Evolutionary conservation across 2,113 vertebrate species (phyloP), one percentile per base, ranked within the genome.

Genomic region (Ameiurus melas): DNA sequence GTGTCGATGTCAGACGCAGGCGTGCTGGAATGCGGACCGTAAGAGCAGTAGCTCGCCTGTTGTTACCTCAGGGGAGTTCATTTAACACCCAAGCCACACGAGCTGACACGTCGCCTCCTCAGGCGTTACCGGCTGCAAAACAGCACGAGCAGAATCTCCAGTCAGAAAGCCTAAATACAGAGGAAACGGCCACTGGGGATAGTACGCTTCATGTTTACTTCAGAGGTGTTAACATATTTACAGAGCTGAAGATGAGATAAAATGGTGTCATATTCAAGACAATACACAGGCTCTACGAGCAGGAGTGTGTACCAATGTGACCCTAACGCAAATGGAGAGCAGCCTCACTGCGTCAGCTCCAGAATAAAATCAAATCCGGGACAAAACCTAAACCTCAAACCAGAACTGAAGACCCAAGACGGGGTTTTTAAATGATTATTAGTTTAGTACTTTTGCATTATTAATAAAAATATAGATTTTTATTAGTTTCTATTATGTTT

Each of bases 1-100:
- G 82, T 82, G 53, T 30, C 78, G 51, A 89, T 55, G 87, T 25
- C 79, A 87, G 87, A 88, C 91, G 92, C 90, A 90, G 91, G 91
- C 91, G 86, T 89, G 75, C 78, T 93, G 93, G 93, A 95, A 95
- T 94, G 94, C 89, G 85, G 89, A 83, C 90, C 90, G 86, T 57
- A 85, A 86, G 88, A 90, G 78, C 83, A 13, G 86, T 79, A 64
- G 89, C 90, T 93, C 12, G 90, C 83, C 87, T 91, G 91, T 64
- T 25, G 25, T 64, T 64, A 64, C 47, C 66, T 13, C 64, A 73
- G 47, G 88, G 91, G 90, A 90, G 82, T 85, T 88, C 79, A 83
- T 89, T 87, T 82, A 79, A 88, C 90, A 89, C 87, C 82, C 84
- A 53, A 43, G 51, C 77, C 89, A 89, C 88, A 79, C 84, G 84